phyloP scores from a whole-genome alignment of 1,140 invertebrate species.

The Leptinotarsa texana region DNA sequence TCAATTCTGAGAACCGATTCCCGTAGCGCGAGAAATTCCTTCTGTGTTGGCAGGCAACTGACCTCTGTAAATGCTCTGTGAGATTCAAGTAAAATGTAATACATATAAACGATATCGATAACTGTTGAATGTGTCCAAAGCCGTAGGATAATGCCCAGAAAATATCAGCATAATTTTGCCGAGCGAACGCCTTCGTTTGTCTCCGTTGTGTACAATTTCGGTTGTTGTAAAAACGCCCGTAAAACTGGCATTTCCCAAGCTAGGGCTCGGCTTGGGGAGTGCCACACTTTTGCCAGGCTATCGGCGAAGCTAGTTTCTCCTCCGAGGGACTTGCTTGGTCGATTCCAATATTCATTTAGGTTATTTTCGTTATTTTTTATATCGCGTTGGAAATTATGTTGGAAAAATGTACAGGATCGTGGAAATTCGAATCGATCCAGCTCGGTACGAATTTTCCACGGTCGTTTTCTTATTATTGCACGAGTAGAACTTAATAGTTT shows the following conservation, averaged over 20 bases:
- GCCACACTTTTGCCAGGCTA: constrained; percentile 28
- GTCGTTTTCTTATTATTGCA: constrained; percentile 33
- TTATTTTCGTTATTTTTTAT: constrained; percentile 7
- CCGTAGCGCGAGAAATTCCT: background rate
- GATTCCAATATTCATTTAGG: background rate
- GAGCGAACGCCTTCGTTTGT: background rate
- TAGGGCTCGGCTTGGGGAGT: constrained; percentile 41
- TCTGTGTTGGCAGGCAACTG: no score
- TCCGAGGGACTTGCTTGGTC: background rate
- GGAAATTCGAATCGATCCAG: constrained; percentile 29
- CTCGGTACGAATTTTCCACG: constrained; percentile 26
- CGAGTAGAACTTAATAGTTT: constrained; percentile 39
- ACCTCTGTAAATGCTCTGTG: background rate
- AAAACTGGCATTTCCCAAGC: constrained; percentile 36
- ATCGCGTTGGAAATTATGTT: constrained; percentile 23
- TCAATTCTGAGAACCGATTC: background rate
- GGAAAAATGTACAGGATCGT: constrained; percentile 29
- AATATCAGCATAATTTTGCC: constrained; percentile 13
- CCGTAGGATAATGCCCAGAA: constrained; percentile 10
- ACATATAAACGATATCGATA: constrained; percentile 9
- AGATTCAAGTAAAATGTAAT: constrained; percentile 3
- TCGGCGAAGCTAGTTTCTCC: background rate
- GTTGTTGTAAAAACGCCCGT: constrained; percentile 6
- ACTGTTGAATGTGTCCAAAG: constrained; percentile 12
- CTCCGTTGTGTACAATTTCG: no score